phyloP scores from a whole-genome alignment of 2,113 vertebrate species.

The Peromyscus polionotus region DNA sequence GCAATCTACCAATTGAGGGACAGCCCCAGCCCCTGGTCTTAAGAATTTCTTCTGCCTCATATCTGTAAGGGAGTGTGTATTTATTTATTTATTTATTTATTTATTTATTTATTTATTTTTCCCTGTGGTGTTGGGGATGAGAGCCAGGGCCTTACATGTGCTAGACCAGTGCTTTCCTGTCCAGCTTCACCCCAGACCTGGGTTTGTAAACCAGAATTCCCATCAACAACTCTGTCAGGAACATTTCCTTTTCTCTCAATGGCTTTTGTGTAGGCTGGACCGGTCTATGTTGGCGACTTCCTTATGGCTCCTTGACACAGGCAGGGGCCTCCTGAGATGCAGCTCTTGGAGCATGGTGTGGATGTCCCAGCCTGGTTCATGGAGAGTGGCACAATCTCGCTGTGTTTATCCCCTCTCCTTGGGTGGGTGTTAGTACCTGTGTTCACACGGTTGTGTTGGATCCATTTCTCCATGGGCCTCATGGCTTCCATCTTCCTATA shows the following conservation, averaged over 20 bases:
- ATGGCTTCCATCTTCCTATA: not conserved
- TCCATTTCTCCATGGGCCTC: not conserved
- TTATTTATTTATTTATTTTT: not conserved
- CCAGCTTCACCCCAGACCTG: too few relatives aligned
- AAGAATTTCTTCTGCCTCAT: not conserved
- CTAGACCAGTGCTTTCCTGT: not conserved
- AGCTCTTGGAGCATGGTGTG: not conserved
- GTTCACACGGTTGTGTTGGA: not conserved
- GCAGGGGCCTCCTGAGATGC: too few relatives aligned
- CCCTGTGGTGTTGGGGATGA: not conserved
- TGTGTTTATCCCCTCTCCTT: not conserved
- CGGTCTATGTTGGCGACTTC: not conserved
- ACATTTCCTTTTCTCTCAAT: fast-evolving
- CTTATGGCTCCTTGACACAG: not conserved
- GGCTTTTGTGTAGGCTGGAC: not conserved
- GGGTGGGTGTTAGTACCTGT: not conserved
- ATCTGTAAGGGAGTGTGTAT: not conserved
- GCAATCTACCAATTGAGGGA: not conserved
- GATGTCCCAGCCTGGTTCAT: not conserved
- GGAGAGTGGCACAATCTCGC: not conserved
- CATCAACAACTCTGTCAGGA: not conserved
- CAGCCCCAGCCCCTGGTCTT: not conserved
- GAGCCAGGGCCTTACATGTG: not conserved
- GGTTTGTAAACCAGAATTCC: not conserved
- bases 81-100: not conserved